Conservation (phyloP, 2,113 vertebrate species). For the Odobenus rosmarus region DNA sequence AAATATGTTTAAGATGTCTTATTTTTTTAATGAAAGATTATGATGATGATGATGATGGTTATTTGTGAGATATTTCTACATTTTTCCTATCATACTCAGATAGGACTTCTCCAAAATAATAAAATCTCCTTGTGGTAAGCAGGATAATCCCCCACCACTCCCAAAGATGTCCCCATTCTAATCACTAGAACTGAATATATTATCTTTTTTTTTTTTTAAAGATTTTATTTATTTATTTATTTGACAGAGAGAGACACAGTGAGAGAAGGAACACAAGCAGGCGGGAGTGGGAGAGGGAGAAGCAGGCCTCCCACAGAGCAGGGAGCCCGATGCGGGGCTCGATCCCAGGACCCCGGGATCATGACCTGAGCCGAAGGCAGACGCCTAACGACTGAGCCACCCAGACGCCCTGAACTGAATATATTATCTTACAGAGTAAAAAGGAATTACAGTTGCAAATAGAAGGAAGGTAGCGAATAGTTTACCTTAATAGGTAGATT, state of each 20-base stretch:
- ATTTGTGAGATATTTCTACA: background rate
- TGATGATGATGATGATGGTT: background rate
- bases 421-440: background rate
- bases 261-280: no score
- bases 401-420: background rate
- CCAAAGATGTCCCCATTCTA: background rate
- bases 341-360: no score
- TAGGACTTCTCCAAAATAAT: background rate
- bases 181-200: background rate
- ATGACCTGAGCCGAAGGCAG: no score
- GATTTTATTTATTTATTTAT: no score
- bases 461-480: background rate
- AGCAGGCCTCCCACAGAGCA: no score
- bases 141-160: background rate
- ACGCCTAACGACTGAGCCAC: no score
- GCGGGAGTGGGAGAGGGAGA: no score
- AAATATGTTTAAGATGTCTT: background rate
- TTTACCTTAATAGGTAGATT: background rate
- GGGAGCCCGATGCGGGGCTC: no score
- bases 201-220: no score
- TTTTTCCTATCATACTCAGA: background rate
- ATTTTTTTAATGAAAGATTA: background rate
- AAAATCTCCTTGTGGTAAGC: background rate
- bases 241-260: no score
- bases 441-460: background rate